Base-by-base conservation (phyloP, 2,113 vertebrate genomes). In the Sphyrna mokarran region DNA sequence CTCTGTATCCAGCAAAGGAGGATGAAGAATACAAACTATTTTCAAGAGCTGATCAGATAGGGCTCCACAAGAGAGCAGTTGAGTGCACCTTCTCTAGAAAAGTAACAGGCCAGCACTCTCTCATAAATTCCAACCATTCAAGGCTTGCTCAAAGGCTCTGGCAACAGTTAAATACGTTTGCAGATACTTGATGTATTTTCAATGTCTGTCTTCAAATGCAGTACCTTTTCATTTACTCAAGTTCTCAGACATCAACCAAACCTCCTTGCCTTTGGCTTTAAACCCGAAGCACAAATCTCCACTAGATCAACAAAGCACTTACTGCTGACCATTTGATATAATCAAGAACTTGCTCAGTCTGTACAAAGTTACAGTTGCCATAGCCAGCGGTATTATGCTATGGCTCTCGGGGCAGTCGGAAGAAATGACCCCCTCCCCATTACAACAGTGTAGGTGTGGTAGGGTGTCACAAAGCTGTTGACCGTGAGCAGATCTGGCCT, bases 131-230 rank as follows among this genome's bases (percentile, higher is more conserved):
- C 68, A 94, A 43, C 63, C 37, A 94, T 94, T 72, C 66, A 94
- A 29, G 37, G 18, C 66, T 94, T 1, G 2, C 93, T 94, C 20
- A 72, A 94, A 70, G 33, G 43, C 68, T 61, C 23, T 69, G 93
- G 93, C 90, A 93, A 68, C 61, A 22, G n/a, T 94, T 40, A 94
- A 94, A 94, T 40, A 48, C 93, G 70, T 70, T 70, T 94, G 93
- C 66, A 72, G 69, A 48, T 48, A 70, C 37, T 94, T 70, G 66
- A 70, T 7, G 9, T 94, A 20, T 23, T 94, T 69, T 70, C 93
- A 68, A 37, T 43, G 7, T 70, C 26, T 13, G n/a, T 48, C 66
- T 48, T 94, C 40, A 70, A 43, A 26, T 43, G 16, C 66, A 3
- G 20, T 37, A 94, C 66, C 66, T 70, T 68, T 70, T 94, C 68